Evolutionary conservation across 2,888 invertebrate genomes (phyloP).

Genomic region (Cheilosia impressa): DNA sequence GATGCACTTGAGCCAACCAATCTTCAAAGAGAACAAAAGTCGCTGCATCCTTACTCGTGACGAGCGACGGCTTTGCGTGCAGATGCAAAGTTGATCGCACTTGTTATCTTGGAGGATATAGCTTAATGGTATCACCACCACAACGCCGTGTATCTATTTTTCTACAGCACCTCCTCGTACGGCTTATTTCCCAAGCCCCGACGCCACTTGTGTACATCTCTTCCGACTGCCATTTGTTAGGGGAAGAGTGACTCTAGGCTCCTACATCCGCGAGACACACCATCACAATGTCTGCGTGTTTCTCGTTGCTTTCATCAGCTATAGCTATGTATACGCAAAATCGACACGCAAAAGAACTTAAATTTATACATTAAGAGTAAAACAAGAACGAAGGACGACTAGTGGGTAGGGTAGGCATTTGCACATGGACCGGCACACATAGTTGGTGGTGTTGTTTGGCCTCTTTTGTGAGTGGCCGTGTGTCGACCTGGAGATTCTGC

Average conservation of each 20-base stretch:
- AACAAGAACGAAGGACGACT: background rate
- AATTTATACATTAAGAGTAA: conserved; percentile 3
- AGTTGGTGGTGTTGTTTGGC: conserved; percentile 60
- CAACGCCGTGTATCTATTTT: conserved; percentile 26
- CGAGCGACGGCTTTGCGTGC: conserved; percentile 43
- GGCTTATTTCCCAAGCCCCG: conserved; percentile 17
- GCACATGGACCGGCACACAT: conserved; percentile 29
- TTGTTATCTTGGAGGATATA: conserved; percentile 48
- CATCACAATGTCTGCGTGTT: conserved; percentile 11
- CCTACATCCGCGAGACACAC: conserved; percentile 20
- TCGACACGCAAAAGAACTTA: conserved; percentile 11
- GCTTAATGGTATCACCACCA: conserved; percentile 42
- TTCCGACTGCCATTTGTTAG: background rate
- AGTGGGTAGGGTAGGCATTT: background rate
- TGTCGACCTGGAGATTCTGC: conserved; percentile 10
- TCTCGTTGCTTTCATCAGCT: conserved; percentile 15
- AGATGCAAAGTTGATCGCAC: conserved; percentile 61
- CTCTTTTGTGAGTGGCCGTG: conserved; percentile 32
- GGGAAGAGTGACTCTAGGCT: no score
- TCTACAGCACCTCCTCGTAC: conserved; percentile 19
- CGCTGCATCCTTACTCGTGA: conserved; percentile 18
- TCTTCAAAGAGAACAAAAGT: conserved; percentile 10
- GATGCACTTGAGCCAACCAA: conserved; percentile 15
- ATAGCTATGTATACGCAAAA: background rate
- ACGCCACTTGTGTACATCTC: conserved; percentile 2